phyloP scores from a whole-genome alignment of 2,888 invertebrate genomes.

The Notodonta dromedarius region DNA sequence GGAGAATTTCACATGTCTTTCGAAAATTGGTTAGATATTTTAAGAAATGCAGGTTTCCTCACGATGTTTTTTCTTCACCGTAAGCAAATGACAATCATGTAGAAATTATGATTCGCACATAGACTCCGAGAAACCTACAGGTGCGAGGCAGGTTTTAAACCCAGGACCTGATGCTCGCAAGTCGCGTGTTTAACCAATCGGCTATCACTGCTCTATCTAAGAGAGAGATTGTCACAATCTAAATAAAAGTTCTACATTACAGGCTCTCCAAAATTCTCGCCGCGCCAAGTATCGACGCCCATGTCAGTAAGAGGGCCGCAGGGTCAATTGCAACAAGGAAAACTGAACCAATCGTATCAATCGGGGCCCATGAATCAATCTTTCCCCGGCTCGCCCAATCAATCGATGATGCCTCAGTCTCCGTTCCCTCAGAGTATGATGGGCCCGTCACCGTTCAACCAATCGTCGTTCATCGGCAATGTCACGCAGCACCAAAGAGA shows the following conservation, averaged over 20 bases:
- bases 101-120: too few species aligned
- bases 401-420: conserved; percentile 61
- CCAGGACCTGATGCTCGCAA: too few species aligned
- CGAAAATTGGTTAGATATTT: too few species aligned
- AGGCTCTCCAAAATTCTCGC: conserved; percentile 79
- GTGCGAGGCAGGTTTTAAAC: too few species aligned
- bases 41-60: too few species aligned
- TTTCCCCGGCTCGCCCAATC: conserved; percentile 60
- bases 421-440: conserved; percentile 67
- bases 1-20: too few species aligned
- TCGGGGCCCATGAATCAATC: conserved; percentile 65
- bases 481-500: conserved; percentile 69
- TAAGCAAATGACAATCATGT: too few species aligned
- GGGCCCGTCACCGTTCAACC: conserved; percentile 67
- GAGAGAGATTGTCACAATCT: too few species aligned
- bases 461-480: conserved; percentile 67
- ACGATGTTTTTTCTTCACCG: too few species aligned
- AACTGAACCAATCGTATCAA: conserved; percentile 70
- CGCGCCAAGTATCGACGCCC: conserved; percentile 79
- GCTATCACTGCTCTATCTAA: too few species aligned
- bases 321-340: conserved; percentile 61
- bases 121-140: too few species aligned
- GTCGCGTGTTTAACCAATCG: too few species aligned
- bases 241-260: conserved; percentile 10
- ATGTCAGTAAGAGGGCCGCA: conserved; percentile 71